Percentiles rank a stretch among this genome's conserved stretches.
phyloP scores from a whole-genome alignment of 2,113 vertebrate genomes.

The Notarius quadriscutis region DNA sequence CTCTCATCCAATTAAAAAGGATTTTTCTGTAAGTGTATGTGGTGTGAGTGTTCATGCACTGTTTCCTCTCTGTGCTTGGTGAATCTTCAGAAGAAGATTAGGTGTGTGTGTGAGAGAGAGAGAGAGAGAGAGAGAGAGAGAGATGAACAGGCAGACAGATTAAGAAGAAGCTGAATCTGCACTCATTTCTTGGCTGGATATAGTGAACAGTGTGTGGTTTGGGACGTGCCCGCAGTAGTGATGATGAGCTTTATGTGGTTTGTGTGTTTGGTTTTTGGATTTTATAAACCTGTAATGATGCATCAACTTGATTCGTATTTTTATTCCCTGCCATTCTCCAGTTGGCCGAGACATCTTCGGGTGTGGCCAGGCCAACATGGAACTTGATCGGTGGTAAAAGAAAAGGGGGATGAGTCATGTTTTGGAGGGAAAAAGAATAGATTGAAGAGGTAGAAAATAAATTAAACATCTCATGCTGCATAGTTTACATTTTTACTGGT shows the following conservation, averaged over 20 bases:
- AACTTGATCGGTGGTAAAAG: background rate
- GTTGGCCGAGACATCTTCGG: background rate
- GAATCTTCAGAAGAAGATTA: constrained; percentile 16
- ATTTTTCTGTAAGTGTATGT: constrained; percentile 51
- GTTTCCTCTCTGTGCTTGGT: constrained; percentile 11
- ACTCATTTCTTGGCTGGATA: constrained; percentile 22
- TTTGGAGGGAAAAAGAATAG: background rate
- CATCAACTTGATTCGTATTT: background rate
- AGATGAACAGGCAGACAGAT: constrained; percentile 7
- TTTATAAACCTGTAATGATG: background rate
- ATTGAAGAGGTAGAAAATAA: background rate
- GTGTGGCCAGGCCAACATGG: background rate
- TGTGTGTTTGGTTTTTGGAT: background rate
- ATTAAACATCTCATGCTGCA: background rate
- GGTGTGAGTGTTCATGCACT: constrained; percentile 41
- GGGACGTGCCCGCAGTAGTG: background rate
- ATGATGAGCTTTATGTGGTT: background rate
- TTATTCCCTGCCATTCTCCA: background rate
- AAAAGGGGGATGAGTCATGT: background rate
- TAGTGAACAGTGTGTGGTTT: background rate
- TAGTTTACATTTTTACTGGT: background rate
- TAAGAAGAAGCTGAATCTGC: constrained; percentile 28
- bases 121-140: constrained; percentile 4
- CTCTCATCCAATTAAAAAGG: constrained; percentile 63
- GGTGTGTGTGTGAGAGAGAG: constrained; percentile 14